A percentile compares a stretch with the other conserved stretches of the same genome.
Conservation (phyloP, 2,113 vertebrate species). For the Xerus inauris region DNA sequence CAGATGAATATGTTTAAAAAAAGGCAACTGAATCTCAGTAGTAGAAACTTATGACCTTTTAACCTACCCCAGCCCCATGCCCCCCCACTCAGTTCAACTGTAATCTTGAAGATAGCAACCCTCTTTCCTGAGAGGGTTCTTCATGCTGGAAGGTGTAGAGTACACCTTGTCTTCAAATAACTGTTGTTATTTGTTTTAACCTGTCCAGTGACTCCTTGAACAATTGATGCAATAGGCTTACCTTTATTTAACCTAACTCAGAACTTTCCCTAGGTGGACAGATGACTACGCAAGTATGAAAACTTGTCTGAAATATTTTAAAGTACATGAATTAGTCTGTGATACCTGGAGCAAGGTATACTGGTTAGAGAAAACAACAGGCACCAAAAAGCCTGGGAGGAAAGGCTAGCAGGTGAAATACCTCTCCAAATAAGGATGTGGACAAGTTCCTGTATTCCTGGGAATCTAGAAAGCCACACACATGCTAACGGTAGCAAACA, state of each 20-base stretch:
- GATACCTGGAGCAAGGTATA: neutral
- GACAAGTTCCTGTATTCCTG: neutral
- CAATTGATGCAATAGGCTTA: neutral
- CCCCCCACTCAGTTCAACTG: fast-evolving
- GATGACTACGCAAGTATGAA: neutral
- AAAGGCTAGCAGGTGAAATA: neutral
- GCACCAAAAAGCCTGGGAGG: neutral
- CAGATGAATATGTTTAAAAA: neutral
- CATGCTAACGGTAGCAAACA: neutral
- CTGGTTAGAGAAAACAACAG: neutral
- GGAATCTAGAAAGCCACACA: neutral
- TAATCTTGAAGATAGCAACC: neutral
- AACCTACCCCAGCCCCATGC: neutral
- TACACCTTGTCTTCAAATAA: neutral
- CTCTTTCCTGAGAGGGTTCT: neutral
- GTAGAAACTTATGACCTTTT: neutral
- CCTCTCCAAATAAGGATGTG: neutral
- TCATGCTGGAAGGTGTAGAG: neutral
- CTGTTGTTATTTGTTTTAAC: neutral
- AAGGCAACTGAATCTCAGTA: neutral
- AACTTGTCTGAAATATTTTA: neutral
- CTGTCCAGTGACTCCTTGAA: neutral
- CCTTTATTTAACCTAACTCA: neutral
- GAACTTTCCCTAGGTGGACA: neutral
- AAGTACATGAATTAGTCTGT: neutral